Percentiles rank a stretch among this genome's conserved stretches.
Evolutionary conservation across 2,113 vertebrate species (phyloP).

Genomic region (Psammodynastes pulverulentus): DNA sequence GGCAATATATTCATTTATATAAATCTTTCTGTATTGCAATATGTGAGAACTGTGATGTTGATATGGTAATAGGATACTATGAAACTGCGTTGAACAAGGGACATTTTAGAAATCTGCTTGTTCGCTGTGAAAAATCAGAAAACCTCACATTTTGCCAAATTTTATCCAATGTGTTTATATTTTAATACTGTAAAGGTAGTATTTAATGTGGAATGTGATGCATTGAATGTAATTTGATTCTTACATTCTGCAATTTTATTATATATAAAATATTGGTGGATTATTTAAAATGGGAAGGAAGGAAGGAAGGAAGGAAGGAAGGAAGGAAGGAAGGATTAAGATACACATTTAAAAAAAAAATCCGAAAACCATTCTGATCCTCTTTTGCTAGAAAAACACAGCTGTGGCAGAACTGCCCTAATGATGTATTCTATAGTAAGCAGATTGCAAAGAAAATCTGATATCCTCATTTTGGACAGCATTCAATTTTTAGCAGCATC

Average conservation of each 20-base stretch:
- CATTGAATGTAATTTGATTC: slow-evolving; percentile 8
- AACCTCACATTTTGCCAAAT: not conserved
- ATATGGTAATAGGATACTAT: not conserved
- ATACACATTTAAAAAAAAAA: slow-evolving; percentile 34
- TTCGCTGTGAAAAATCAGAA: not conserved
- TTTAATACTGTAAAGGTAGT: slow-evolving; percentile 17
- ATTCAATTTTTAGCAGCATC: slow-evolving; percentile 50
- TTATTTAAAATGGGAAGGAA: slow-evolving; percentile 59
- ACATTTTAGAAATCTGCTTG: not conserved
- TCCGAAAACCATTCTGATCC: slow-evolving; percentile 48
- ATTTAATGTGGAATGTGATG: slow-evolving; percentile 3
- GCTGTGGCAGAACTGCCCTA: slow-evolving; percentile 50
- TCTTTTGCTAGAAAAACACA: slow-evolving; percentile 50
- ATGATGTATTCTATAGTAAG: slow-evolving; percentile 50
- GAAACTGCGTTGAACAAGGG: not conserved
- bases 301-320: slow-evolving; percentile 60
- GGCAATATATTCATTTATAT: not conserved
- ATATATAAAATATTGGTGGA: slow-evolving; percentile 38
- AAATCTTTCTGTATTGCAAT: not conserved
- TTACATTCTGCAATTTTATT: slow-evolving; percentile 24
- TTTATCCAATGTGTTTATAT: slow-evolving; percentile 5
- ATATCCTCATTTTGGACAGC: slow-evolving; percentile 52
- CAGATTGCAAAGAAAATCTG: slow-evolving; percentile 54
- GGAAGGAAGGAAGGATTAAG: slow-evolving; percentile 52
- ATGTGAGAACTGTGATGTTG: not conserved